Evolutionary conservation across 2,113 vertebrate species (phyloP).

Genomic region (Xyrauchen texanus): DNA sequence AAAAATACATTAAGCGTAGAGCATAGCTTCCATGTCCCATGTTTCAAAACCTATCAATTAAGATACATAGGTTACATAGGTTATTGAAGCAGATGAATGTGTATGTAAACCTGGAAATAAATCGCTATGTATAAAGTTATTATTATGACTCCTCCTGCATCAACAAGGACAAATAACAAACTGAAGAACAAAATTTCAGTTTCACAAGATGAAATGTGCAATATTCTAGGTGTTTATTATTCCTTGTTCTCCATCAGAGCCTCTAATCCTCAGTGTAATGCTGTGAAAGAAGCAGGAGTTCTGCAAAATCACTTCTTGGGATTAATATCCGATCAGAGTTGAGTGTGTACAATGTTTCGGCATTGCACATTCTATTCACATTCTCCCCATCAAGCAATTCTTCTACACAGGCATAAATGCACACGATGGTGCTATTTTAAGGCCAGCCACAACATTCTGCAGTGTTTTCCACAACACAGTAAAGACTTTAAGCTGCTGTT

Average conservation of each 20-base stretch:
- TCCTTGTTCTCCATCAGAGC: background rate
- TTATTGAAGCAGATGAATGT: too few relatives aligned
- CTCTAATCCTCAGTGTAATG: constrained; percentile 34
- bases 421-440: background rate
- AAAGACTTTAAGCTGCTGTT: constrained; percentile 24
- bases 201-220: background rate
- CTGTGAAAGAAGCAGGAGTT: constrained; percentile 23
- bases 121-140: background rate
- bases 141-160: background rate
- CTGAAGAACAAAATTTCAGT: background rate
- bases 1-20: too few relatives aligned
- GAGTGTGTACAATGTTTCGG: background rate
- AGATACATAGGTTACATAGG: too few relatives aligned
- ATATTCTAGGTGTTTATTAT: background rate
- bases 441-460: background rate
- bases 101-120: too few relatives aligned
- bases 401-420: background rate
- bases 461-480: constrained; percentile 19
- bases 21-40: too few relatives aligned
- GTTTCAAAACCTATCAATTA: too few relatives aligned
- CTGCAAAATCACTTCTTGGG: constrained; percentile 34
- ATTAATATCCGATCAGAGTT: constrained; percentile 1
- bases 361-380: background rate
- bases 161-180: too few relatives aligned
- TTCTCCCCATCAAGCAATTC: background rate